Evolutionary conservation across 1,140 invertebrate genomes (phyloP).

Genomic region (Brachystomella parvula): DNA sequence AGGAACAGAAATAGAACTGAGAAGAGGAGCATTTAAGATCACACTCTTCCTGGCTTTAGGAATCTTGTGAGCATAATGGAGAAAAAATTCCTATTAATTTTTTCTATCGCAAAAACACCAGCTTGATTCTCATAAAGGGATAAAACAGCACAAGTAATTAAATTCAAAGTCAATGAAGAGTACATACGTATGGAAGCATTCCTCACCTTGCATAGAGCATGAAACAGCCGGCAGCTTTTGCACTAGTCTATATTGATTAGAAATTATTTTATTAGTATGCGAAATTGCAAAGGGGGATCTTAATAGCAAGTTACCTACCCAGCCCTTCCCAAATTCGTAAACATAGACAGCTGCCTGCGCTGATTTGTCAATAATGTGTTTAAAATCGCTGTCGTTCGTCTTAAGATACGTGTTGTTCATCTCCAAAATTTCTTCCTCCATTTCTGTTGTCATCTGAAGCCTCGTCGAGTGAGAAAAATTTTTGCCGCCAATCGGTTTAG

Average conservation of each 20-base stretch:
- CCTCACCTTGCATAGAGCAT: neutral
- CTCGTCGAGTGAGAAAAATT: too few species aligned
- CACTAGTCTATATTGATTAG: neutral
- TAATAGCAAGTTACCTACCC: neutral
- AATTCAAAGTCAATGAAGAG: too few species aligned
- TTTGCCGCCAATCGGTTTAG: too few species aligned
- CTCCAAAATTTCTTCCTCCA: neutral
- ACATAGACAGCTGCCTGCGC: neutral
- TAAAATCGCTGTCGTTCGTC: neutral
- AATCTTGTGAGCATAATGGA: too few species aligned
- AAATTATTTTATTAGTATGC: neutral
- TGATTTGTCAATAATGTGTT: neutral
- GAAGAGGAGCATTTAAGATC: too few species aligned
- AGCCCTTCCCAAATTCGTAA: neutral
- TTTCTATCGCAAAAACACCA: too few species aligned
- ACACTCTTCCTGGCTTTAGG: neutral
- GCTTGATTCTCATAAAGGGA: too few species aligned
- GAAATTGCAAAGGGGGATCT: neutral
- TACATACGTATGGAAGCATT: too few species aligned
- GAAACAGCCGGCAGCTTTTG: neutral
- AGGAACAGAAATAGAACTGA: too few species aligned
- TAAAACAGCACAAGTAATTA: too few species aligned
- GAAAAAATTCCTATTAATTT: too few species aligned
- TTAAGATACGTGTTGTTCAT: neutral
- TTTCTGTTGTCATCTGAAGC: neutral